Percentiles rank a stretch among this genome's conserved stretches.
Evolutionary conservation across 35 echinoderm and acorn worm genomes (phyloP).

Genomic region (Patiria miniata): DNA sequence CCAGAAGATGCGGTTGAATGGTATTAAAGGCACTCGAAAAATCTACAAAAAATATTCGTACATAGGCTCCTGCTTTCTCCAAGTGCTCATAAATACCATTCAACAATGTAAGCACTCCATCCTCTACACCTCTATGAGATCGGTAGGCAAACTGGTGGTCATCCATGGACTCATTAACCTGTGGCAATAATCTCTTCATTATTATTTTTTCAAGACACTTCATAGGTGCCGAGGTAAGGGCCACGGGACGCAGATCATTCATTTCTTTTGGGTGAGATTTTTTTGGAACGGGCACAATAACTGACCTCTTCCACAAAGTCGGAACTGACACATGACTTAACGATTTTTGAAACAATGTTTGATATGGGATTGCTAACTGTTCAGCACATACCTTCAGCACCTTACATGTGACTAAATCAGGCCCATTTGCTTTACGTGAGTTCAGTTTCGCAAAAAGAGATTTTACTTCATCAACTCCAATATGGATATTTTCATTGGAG

Average conservation of each 20-base stretch:
- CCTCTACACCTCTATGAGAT: neutral
- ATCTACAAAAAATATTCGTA: neutral
- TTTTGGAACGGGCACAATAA: neutral
- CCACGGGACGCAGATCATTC: neutral
- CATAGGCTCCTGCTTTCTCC: neutral
- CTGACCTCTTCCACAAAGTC: neutral
- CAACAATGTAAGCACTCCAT: neutral
- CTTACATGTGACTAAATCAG: neutral
- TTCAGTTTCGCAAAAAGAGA: neutral
- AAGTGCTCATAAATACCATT: neutral
- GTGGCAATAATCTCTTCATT: neutral
- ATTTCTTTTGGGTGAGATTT: neutral
- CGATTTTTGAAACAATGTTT: no score
- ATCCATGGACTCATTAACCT: neutral
- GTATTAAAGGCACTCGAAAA: conserved; percentile 6
- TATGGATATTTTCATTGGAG: no score
- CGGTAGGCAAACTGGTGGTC: neutral
- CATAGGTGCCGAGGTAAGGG: neutral
- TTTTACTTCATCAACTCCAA: neutral
- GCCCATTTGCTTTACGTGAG: neutral
- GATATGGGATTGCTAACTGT: neutral
- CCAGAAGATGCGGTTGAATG: neutral
- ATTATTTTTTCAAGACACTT: neutral
- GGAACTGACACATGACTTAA: no score
- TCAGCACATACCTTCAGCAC: neutral